Evolutionary conservation across 37 sponge, comb jelly and placozoan genomes (phyloP), one percentile per base, ranked within the genome.

Genomic region (Halichondria panicea): DNA sequence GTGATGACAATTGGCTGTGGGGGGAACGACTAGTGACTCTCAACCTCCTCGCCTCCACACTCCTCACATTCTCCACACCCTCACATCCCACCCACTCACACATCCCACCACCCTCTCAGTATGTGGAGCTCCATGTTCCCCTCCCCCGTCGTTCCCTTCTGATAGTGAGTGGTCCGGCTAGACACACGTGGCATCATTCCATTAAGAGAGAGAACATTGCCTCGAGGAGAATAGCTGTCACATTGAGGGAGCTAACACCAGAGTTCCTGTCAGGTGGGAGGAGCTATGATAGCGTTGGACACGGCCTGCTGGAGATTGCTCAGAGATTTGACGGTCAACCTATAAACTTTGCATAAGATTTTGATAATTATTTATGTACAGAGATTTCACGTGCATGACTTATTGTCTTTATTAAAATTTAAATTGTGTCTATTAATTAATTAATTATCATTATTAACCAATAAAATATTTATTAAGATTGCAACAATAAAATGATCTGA

Each of bases 1-100:
- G 63, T 1, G 99, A 98, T 68, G 99, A 98, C 74, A 31, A 54
- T 70, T 98, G 99, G 99, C 36, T 98, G 40, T 98, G 99, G 99
- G 99, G 99, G 3, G 85, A 92, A 22, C 74, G 89, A 35, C 82
- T 98, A 57, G 82, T 98, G 62, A 95, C 94, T 4, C 8, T 98
- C 36, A 98, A 93, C 67, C 86, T 93, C 43, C 82, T 90, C 35
- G 93, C 96, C 27, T 61, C 85, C 52, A 92, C 89, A 4, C 8
- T 75, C 35, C 66, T 98, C 42, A 88, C 92, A 8, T 98, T 98
- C 66, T 79, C 72, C 45, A 48, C 57, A 32, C 81, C 57, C 0
- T 42, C 42, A 2, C 11, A 33, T 34, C 13, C 33, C 53, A 31
- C 53, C 22, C 50, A 34, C 40, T 12, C 43, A 13, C 68, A 27